Percentiles rank a stretch among this genome's conserved stretches.
phyloP scores from a whole-genome alignment of 2,113 vertebrate genomes.

The Ptychochromis oligacanthus region DNA sequence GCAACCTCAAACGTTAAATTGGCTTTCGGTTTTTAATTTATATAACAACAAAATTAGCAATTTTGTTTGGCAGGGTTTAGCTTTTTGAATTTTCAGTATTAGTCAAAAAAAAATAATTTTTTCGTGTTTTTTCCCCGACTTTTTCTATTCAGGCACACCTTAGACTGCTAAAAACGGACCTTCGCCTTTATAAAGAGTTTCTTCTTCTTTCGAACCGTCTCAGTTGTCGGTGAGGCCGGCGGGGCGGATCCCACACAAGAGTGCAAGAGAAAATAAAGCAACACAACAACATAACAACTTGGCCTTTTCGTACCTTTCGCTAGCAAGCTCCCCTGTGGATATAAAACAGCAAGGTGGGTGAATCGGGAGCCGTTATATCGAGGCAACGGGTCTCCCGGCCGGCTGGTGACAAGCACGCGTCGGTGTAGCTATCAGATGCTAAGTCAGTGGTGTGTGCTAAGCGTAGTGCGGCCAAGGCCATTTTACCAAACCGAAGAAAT shows the following conservation, averaged over 20 bases:
- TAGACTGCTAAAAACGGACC: constrained; percentile 61
- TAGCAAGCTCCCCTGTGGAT: constrained; percentile 75
- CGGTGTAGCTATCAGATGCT: constrained; percentile 53
- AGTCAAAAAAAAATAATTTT: no score
- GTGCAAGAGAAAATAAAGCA: constrained; percentile 74
- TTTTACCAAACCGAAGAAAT: constrained; percentile 37
- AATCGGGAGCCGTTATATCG: background rate
- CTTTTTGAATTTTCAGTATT: background rate
- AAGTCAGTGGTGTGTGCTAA: constrained; percentile 59
- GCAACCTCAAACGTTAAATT: background rate
- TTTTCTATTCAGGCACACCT: constrained; percentile 52
- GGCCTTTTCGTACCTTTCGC: constrained; percentile 52
- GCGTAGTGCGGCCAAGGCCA: constrained; percentile 53
- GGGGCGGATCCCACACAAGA: constrained; percentile 81
- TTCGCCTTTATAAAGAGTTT: constrained; percentile 79
- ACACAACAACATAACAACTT: constrained; percentile 72
- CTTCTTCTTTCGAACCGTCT: constrained; percentile 73
- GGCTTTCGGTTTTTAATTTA: fast-evolving
- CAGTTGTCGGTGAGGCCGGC: constrained; percentile 87
- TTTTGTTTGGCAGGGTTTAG: background rate
- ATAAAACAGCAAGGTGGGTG: constrained; percentile 77
- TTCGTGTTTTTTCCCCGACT: background rate
- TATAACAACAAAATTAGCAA: fast-evolving
- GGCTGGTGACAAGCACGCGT: constrained; percentile 55
- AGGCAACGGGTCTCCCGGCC: constrained; percentile 19